phyloP scores from a whole-genome alignment of 2,888 invertebrate species.

The Tethea ocularis region DNA sequence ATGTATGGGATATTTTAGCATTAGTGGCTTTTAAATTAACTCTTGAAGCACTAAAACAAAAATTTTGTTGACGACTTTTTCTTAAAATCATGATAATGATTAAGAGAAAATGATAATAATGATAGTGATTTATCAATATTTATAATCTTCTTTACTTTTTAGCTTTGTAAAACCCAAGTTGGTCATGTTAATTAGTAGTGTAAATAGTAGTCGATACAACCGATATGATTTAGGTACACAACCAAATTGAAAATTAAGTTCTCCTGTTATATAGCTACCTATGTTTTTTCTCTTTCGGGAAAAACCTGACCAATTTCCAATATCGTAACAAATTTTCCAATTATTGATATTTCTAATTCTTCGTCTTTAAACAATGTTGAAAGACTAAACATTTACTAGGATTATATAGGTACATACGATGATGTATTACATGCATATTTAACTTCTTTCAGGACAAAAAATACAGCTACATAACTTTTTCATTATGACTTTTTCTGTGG shows the following conservation, averaged over 20 bases:
- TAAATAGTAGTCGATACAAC: background rate
- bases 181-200: background rate
- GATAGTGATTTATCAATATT: background rate
- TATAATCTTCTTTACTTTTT: background rate
- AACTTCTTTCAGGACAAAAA: too few relatives aligned
- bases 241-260: background rate
- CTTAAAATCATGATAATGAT: too few relatives aligned
- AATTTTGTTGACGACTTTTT: too few relatives aligned
- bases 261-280: background rate
- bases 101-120: background rate
- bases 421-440: too few relatives aligned
- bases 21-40: conserved; percentile 31
- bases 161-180: background rate
- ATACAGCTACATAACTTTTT: too few relatives aligned
- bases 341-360: background rate
- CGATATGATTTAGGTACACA: background rate
- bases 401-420: too few relatives aligned
- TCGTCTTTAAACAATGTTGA: background rate
- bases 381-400: too few relatives aligned
- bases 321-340: background rate
- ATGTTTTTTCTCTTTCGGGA: too few relatives aligned
- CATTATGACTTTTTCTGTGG: background rate
- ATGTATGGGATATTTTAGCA: conserved; percentile 37
- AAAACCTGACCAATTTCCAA: background rate
- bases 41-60: background rate